Conservation (phyloP, 2,888 invertebrate genomes). For the Phortica magna region DNA sequence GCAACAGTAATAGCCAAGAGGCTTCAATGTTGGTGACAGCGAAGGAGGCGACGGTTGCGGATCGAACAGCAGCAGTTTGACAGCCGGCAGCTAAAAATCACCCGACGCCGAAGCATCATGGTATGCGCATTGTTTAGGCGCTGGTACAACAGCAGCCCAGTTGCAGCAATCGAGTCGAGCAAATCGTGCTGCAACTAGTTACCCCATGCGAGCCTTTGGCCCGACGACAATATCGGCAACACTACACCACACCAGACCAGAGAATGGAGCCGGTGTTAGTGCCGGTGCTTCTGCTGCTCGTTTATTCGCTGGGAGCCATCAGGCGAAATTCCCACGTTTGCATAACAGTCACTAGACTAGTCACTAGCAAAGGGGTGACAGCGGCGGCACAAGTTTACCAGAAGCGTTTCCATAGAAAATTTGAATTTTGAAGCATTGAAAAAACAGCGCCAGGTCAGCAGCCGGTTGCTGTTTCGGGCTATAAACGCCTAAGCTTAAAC, state of each 20-base stretch:
- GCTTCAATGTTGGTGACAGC: background rate
- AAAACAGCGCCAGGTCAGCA: slow-evolving; percentile 10
- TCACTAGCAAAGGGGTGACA: background rate
- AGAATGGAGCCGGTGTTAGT: background rate
- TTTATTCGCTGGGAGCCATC: slow-evolving; percentile 19
- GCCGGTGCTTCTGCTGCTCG: slow-evolving; percentile 1
- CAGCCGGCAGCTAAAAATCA: slow-evolving; percentile 24
- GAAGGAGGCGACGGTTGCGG: background rate
- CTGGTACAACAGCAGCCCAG: slow-evolving; percentile 45
- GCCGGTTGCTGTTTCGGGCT: background rate
- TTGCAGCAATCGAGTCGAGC: slow-evolving; percentile 31
- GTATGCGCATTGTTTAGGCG: slow-evolving; percentile 54
- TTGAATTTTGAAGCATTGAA: slow-evolving; percentile 59
- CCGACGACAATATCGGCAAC: slow-evolving; percentile 24
- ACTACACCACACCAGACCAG: background rate
- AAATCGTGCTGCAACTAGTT: slow-evolving; percentile 34
- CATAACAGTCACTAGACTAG: background rate
- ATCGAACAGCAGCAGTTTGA: background rate
- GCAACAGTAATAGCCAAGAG: background rate
- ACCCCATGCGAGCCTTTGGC: slow-evolving; percentile 38
- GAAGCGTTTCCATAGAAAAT: slow-evolving; percentile 71
- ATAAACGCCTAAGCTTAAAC: background rate
- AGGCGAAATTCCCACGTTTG: slow-evolving; percentile 35
- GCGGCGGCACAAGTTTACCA: slow-evolving; percentile 58
- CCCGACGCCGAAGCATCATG: slow-evolving; percentile 16